Evolutionary conservation across 2,113 vertebrate genomes (phyloP), one percentile per base, ranked within the genome.

Genomic region (Cynocephalus volans): DNA sequence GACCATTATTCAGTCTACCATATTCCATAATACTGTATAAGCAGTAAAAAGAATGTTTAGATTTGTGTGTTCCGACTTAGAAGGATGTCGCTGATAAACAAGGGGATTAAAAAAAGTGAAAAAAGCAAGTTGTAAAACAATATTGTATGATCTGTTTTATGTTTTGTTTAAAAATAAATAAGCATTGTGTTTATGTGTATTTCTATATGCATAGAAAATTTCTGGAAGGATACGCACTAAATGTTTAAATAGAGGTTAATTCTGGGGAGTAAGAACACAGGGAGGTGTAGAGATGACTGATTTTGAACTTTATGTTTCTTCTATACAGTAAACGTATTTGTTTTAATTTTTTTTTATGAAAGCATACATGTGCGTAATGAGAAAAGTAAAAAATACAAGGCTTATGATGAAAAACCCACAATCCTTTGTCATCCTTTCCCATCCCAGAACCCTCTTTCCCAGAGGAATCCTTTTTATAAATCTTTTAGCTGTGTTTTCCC

Each of bases 261-360:
- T 72, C 33, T 80, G 28, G 12, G 60, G 48, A 45, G 13, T 45
- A 75, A 75, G 54, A 69, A 26, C n/a, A 62, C 18, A 41, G 1
- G 33, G 18, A 60, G 33, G 52, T 64, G 4, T 81, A 54, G 77
- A 28, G 48, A 89, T 60, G 50, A 64, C 41, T 60, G 50, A 64
- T 33, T 81, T 65, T 88, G 50, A 88, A 50, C 7, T 65, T 10
- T 56, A 6, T 12, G 56, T 58, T 90, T 90, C 9, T 36, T 65
- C 36, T 33, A 17, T 84, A 33, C n/a, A 72, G 36, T 90, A 52
- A 70, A 69, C 28, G 18, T 58, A 67, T 54, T 45, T 93, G 48
- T 65, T 75, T 5, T 64, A 90, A 56, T 85, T 67, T 77, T 79
- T 54, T 86, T 84, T 86, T 95, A 56, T 50, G n/a, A 85, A 90